These are phyloP conservation scores for Simalia tracyae DNA, from an alignment of 2,797 vertebrate genomes.

Conservation along the genomic window DNA sequence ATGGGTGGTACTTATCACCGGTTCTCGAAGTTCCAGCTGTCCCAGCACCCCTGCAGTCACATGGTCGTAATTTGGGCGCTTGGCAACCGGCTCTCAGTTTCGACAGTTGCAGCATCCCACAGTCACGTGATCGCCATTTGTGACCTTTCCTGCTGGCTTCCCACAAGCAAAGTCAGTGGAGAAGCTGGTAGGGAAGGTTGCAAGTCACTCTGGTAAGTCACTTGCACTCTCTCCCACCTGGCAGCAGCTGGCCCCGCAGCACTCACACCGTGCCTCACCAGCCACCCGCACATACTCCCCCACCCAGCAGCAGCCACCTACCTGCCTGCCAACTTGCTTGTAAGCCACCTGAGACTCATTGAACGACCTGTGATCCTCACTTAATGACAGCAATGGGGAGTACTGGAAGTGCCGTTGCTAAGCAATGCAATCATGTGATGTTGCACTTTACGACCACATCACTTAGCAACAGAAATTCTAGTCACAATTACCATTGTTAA, in stretches of 20 bases:
- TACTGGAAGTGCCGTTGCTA: neutral
- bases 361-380: neutral
- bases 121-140: neutral
- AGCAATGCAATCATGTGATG: neutral
- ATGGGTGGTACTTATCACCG: neutral
- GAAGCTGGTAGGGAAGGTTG: neutral
- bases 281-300: neutral
- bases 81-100: neutral
- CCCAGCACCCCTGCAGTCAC: neutral
- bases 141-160: neutral
- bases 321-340: neutral
- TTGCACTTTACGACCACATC: neutral
- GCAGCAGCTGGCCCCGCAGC: neutral
- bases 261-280: neutral
- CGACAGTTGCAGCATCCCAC: neutral
- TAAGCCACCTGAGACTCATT: neutral
- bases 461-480: neutral
- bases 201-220: neutral
- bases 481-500: neutral
- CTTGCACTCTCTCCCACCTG: neutral
- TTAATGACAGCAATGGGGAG: neutral
- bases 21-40: neutral
- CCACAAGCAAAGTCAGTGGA: neutral
- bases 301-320: neutral
- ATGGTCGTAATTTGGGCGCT: neutral